phyloP scores from a whole-genome alignment of 2,113 vertebrate genomes.

The Cyprinodon variegatus region DNA sequence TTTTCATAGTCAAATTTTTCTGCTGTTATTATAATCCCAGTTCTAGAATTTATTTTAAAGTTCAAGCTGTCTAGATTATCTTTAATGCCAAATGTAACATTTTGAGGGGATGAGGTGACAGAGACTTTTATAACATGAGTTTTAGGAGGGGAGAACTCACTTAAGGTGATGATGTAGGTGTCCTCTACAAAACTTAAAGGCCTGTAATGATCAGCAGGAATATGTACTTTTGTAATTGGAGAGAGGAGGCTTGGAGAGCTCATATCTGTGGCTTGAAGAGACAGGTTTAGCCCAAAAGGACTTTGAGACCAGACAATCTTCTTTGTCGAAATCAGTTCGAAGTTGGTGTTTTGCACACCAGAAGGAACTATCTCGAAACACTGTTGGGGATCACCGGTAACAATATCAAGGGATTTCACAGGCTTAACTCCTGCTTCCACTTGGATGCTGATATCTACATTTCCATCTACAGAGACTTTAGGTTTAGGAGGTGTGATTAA shows the following conservation, averaged over 20 bases:
- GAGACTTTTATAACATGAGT: constrained; percentile 85
- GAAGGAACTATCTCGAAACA: constrained; percentile 86
- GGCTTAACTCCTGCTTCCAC: constrained; percentile 80
- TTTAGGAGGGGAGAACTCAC: constrained; percentile 90
- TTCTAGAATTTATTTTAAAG: constrained; percentile 87
- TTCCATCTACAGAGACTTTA: constrained; percentile 61
- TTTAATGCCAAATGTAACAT: constrained; percentile 85
- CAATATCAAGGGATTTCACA: constrained; percentile 83
- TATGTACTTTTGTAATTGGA: constrained; percentile 80
- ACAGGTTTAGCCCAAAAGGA: constrained; percentile 89
- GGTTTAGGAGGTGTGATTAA: constrained; percentile 74
- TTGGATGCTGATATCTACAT: constrained; percentile 79
- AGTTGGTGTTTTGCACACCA: constrained; percentile 81
- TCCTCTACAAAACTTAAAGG: constrained; percentile 84
- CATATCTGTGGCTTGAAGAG: constrained; percentile 87
- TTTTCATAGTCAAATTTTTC: constrained; percentile 83
- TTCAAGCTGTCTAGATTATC: constrained; percentile 75
- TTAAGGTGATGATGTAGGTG: constrained; percentile 84
- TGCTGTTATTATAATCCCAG: constrained; percentile 87
- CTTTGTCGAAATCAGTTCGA: constrained; percentile 86
- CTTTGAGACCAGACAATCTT: constrained; percentile 86
- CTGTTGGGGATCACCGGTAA: constrained; percentile 86
- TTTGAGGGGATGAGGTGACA: constrained; percentile 68
- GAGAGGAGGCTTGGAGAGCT: constrained; percentile 81
- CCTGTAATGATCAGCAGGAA: constrained; percentile 80